Evolutionary conservation across 2,113 vertebrate genomes (phyloP).

Genomic region (Microtus montanus): DNA sequence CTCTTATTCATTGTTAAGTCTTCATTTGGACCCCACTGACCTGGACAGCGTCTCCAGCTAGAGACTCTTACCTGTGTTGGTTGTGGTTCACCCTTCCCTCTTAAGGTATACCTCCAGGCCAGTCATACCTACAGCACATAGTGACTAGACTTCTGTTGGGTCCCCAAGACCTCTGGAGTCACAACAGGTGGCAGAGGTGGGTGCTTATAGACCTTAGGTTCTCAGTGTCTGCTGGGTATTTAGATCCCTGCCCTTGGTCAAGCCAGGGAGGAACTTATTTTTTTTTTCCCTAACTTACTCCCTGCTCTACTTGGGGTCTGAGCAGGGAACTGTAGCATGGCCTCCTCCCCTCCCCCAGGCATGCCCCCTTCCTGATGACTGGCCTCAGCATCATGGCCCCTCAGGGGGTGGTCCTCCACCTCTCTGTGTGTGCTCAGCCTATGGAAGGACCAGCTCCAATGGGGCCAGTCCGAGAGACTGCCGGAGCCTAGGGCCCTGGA

Average conservation of each 20-base stretch:
- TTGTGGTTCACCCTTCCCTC: too few species aligned
- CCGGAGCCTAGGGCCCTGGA: background rate
- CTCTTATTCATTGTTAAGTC: background rate
- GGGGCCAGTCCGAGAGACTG: background rate
- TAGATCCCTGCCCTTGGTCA: background rate
- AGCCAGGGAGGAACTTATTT: background rate
- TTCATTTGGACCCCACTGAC: background rate
- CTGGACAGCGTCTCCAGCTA: background rate
- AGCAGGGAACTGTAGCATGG: slow-evolving; percentile 5
- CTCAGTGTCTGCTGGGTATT: background rate
- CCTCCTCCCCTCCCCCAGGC: background rate
- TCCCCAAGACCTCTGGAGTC: background rate
- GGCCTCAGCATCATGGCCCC: background rate
- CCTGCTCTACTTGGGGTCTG: background rate
- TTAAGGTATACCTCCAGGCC: background rate
- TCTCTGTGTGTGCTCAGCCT: slow-evolving; percentile 40
- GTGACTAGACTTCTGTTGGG: background rate
- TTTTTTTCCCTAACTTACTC: background rate
- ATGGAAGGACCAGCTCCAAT: background rate
- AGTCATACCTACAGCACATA: background rate
- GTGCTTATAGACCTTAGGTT: background rate
- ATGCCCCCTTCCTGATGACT: background rate
- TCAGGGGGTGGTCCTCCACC: slow-evolving; percentile 59
- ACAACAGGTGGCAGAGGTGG: background rate
- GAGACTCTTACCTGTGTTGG: background rate